phyloP scores from a whole-genome alignment of 2,113 vertebrate species.

The Nothocercus julius region DNA sequence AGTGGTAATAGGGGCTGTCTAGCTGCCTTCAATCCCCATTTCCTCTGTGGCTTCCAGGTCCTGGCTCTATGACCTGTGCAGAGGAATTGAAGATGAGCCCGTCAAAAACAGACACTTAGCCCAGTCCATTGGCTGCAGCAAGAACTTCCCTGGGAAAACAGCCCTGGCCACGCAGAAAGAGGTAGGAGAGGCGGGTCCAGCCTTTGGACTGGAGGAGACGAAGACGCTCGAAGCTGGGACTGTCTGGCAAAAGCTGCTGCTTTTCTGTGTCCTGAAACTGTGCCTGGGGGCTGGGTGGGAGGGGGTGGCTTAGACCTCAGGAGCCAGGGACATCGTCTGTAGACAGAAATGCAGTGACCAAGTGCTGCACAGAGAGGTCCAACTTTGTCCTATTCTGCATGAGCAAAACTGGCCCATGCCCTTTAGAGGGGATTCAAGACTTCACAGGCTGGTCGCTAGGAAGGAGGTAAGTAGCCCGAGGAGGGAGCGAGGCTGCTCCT shows the following conservation, averaged over 20 bases:
- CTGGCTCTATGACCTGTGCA: constrained; percentile 93
- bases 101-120: constrained; percentile 92
- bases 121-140: constrained; percentile 95
- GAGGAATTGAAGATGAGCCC: constrained; percentile 93
- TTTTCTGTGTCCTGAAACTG: background rate
- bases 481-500: background rate
- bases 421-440: background rate
- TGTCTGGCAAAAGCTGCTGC: background rate
- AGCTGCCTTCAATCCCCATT: background rate
- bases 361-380: background rate
- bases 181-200: constrained; percentile 69
- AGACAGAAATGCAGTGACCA: background rate
- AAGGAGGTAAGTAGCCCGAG: background rate
- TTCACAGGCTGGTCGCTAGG: background rate
- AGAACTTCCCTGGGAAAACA: constrained; percentile 90
- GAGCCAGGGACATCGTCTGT: background rate
- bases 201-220: background rate
- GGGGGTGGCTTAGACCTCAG: background rate
- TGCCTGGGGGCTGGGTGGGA: background rate
- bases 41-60: constrained; percentile 75
- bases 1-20: background rate
- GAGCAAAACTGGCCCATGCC: background rate
- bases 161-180: constrained; percentile 86
- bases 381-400: background rate
- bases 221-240: background rate